Percentiles rank a stretch among this genome's conserved stretches.
Conservation (phyloP, 1,140 invertebrate species). For the Marisa cornuarietis region DNA sequence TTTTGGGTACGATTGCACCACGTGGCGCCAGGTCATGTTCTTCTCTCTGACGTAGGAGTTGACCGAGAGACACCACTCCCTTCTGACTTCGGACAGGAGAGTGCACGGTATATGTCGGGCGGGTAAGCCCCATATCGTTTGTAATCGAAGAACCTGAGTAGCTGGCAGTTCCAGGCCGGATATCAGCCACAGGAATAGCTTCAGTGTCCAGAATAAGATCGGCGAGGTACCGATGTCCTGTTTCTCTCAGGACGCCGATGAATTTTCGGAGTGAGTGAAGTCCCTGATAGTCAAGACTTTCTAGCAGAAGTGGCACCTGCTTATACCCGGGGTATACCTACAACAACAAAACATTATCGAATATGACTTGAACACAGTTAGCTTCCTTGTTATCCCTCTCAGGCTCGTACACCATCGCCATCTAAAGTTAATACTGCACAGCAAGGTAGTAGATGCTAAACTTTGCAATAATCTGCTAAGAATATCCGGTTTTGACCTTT, state of each 20-base stretch:
- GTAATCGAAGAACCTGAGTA: neutral
- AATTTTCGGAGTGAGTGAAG: conserved; percentile 33
- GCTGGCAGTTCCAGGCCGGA: conserved; percentile 1
- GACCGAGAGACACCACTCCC: neutral
- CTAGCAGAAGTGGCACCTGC: conserved; percentile 27
- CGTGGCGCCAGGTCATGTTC: conserved; percentile 10
- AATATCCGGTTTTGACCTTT: neutral
- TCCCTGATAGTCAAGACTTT: conserved; percentile 24
- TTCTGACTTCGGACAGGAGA: neutral
- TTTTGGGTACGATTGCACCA: conserved; percentile 20
- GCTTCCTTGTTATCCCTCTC: neutral
- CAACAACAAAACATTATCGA: neutral
- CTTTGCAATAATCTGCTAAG: neutral
- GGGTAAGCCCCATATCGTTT: neutral
- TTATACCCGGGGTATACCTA: conserved; percentile 21
- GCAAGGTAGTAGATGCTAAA: neutral
- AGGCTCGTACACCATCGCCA: neutral
- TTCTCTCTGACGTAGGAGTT: conserved; percentile 21
- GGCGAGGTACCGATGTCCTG: conserved; percentile 36
- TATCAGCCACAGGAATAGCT: conserved; percentile 12
- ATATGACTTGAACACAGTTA: neutral
- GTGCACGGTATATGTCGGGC: neutral
- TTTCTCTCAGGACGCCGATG: conserved; percentile 28
- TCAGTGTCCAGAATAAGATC: conserved; percentile 35
- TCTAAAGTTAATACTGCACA: neutral